Evolutionary conservation across 2,797 vertebrate species (phyloP), one percentile per base, ranked within the genome.

Genomic region (Kryptolebias ocellatus): DNA sequence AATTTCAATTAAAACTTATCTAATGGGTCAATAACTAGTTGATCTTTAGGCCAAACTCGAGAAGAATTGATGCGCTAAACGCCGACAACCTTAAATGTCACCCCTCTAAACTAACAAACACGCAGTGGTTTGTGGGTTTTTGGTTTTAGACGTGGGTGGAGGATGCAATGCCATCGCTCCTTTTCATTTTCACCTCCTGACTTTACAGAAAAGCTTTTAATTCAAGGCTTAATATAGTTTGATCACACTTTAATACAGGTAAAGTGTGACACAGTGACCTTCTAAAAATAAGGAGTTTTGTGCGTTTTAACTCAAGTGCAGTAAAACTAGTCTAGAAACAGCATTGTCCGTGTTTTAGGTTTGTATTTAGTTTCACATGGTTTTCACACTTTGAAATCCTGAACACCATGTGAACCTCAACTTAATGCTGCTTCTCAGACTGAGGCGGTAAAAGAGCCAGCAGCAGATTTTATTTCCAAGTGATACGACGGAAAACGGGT

Each of bases 401-500:
- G 14, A 20, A 10, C 20, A 16, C 16, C 16, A 44, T 53, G 16
- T 39, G 45, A 34, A 69, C 31, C 34, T 63, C 53, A 53, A 53
- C 49, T 28, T 24, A 10, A 45, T 64, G 49, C 37, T 15, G 28
- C 45, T 66, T 4, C 39, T 57, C 28, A 54, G 59, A 72, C 9
- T n/a, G 7, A 71, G 8, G 45, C 50, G 44, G 68, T 72, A 60
- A 67, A 60, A 52, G 45, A 76, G 47, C 39, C 58, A 31, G 69
- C 50, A 44, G 59, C 70, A 3, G 1, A 42, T 42, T 42, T 42
- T 11, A 42, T 14, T 12, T 12, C 2, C 11, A 12, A 42, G 11
- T 39, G 39, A 42, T 14, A 12, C 14, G 39, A 42, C 12, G 2
- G 11, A 1, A 1, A 1, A n/a, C 1, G 0, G 4, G 18, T 2